Percentiles rank a stretch among this genome's conserved stretches.
These are phyloP conservation scores for Furcifer pardalis DNA, from an alignment of 2,797 vertebrate species.

Conservation along the genomic window DNA sequence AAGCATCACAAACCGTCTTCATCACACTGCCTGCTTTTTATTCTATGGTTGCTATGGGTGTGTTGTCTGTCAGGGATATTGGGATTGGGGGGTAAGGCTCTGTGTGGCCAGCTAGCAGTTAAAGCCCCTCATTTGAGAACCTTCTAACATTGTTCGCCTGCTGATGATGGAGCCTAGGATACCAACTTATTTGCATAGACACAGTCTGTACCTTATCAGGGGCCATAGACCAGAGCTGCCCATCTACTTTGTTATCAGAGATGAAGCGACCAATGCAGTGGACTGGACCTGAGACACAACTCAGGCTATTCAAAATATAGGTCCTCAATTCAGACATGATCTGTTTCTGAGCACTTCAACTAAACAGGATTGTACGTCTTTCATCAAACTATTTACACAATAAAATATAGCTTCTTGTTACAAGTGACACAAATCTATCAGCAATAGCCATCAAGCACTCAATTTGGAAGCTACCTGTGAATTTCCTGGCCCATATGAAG, in stretches of 20 bases:
- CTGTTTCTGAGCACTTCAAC: constrained; percentile 10
- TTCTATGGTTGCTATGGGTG: background rate
- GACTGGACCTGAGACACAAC: constrained; percentile 7
- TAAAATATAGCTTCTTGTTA: background rate
- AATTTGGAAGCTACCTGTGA: background rate
- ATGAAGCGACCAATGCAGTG: background rate
- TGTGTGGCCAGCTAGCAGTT: background rate
- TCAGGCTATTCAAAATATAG: background rate
- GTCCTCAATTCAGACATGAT: background rate
- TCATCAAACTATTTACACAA: constrained; percentile 10
- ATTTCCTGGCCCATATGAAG: background rate
- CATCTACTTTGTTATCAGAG: background rate
- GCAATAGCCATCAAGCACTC: background rate
- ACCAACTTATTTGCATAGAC: constrained; percentile 1
- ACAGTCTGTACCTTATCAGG: background rate
- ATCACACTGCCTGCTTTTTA: background rate
- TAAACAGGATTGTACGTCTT: background rate
- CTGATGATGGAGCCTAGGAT: constrained; percentile 17
- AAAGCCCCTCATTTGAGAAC: constrained; percentile 3
- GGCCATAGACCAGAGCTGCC: background rate
- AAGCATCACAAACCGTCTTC: constrained; percentile 1
- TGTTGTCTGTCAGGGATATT: background rate
- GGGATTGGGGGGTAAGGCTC: background rate
- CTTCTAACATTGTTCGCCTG: background rate
- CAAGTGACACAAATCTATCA: background rate